Percentiles rank a stretch among this genome's conserved stretches.
These are phyloP conservation scores for Cryptophagus acutangulus DNA, from an alignment of 2,888 invertebrate genomes.

Conservation along the genomic window DNA sequence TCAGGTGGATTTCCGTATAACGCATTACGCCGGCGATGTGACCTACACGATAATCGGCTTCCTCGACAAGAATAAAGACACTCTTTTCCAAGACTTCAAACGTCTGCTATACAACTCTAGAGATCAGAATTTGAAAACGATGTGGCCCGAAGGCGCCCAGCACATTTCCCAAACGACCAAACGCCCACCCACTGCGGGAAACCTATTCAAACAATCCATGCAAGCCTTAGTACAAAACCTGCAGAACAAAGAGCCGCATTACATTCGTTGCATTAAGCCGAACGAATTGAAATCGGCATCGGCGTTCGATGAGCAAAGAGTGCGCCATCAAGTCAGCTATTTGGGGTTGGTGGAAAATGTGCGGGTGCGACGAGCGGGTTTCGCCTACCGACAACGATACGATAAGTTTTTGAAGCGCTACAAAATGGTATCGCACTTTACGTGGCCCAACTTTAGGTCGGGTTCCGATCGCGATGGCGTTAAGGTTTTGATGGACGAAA, in stretches of 20 bases:
- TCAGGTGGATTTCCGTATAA: conserved; percentile 67
- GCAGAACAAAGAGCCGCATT: conserved; percentile 90
- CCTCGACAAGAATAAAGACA: conserved; percentile 96
- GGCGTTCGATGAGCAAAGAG: conserved; percentile 78
- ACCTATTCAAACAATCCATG: conserved; percentile 94
- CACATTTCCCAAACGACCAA: conserved; percentile 90
- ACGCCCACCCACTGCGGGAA: conserved; percentile 89
- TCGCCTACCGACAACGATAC: conserved; percentile 93
- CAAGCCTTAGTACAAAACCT: conserved; percentile 81
- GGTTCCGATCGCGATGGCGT: conserved; percentile 78
- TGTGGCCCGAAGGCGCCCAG: conserved; percentile 97
- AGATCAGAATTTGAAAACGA: conserved; percentile 69
- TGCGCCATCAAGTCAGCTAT: conserved; percentile 72
- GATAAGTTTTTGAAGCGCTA: conserved; percentile 84
- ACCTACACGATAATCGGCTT: conserved; percentile 86
- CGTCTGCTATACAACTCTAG: conserved; percentile 80
- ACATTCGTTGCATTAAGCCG: conserved; percentile 95
- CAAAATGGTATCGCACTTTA: conserved; percentile 92
- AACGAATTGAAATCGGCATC: conserved; percentile 88
- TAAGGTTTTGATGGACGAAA: conserved; percentile 75
- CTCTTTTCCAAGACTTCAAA: conserved; percentile 95
- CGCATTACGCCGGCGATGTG: conserved; percentile 96
- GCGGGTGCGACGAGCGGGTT: conserved; percentile 91
- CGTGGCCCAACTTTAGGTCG: conserved; percentile 93
- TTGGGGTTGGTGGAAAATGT: conserved; percentile 94